Base-by-base conservation (phyloP, 2,797 vertebrate species). In the Darevskia nairensis region DNA sequence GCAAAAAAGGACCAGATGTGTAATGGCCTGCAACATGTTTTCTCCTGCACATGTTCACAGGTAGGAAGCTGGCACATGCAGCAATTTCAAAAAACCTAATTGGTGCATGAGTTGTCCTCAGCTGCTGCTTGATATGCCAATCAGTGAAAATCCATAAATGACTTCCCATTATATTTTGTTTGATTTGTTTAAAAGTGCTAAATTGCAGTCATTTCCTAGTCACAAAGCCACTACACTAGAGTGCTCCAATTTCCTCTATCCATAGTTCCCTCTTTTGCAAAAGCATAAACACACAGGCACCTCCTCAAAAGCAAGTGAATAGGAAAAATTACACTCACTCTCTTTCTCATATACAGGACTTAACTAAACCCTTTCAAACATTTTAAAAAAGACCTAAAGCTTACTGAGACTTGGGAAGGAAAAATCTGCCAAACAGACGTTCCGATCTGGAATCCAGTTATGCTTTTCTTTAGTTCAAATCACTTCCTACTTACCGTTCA, bases 381-480 rank as follows among this genome's bases (percentile, higher is more conserved):
- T 89, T 19, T 2, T 35, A 35, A 35, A 72, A 78, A 85, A 88
- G 4, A 78, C 86, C 93, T 85, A 92, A 94, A 83, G 86, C 80
- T 91, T 87, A 50, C 78, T 85, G 19, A 85, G 80, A 83, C 84
- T 93, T 90, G 81, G 82, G 86, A 90, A 92, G 66, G 41, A 92
- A 92, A 76, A 88, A 32, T 87, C 90, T 91, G 86, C 78, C 89
- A 90, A 82, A n/a, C 1, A 55, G 64, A 78, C 84, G 44, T 27
- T 82, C 84, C 21, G 89, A 80, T 82, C 87, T 84, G 88, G 84
- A 91, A 86, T 79, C 89, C 93, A 94, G 84, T 66, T 92, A 92
- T 7, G 2, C n/a, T 89, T 92, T 95, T 93, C 91, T 44, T 87
- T 91, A 92, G 82, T 75, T 86, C 71, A 91, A 91, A 92, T 55